Conservation (phyloP, 2,888 invertebrate genomes). For the Plusia festucae region DNA sequence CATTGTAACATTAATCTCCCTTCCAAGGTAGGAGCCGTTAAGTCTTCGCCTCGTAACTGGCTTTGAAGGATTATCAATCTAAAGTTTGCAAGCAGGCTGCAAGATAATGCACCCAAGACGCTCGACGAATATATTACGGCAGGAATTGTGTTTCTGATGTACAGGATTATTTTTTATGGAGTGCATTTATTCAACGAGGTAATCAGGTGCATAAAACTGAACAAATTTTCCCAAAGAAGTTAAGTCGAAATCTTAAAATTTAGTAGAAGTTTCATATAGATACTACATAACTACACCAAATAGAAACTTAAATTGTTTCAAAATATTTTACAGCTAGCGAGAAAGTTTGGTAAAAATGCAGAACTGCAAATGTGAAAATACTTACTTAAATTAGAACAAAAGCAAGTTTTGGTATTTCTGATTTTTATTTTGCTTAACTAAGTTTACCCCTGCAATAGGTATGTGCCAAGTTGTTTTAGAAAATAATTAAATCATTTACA, state of each 20-base stretch:
- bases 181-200: too few relatives aligned
- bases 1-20: slow-evolving; percentile 18
- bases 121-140: slow-evolving; percentile 33
- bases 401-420: too few relatives aligned
- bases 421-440: background rate
- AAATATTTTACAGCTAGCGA: background rate
- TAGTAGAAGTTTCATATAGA: too few relatives aligned
- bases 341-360: background rate
- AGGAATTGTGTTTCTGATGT: slow-evolving; percentile 10
- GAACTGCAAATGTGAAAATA: background rate
- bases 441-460: background rate
- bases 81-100: slow-evolving; percentile 42
- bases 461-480: background rate
- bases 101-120: slow-evolving; percentile 36
- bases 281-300: too few relatives aligned
- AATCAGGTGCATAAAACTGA: too few relatives aligned
- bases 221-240: too few relatives aligned
- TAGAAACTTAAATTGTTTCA: too few relatives aligned
- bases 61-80: slow-evolving; percentile 45
- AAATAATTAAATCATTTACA: too few relatives aligned
- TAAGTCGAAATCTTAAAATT: too few relatives aligned
- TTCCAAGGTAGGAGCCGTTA: slow-evolving; percentile 22
- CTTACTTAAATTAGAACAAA: too few relatives aligned
- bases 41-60: slow-evolving; percentile 31
- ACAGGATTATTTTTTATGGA: background rate